phyloP scores from a whole-genome alignment of 53 echinoderm and acorn worm genomes.

The Temnopleurus reevesii region DNA sequence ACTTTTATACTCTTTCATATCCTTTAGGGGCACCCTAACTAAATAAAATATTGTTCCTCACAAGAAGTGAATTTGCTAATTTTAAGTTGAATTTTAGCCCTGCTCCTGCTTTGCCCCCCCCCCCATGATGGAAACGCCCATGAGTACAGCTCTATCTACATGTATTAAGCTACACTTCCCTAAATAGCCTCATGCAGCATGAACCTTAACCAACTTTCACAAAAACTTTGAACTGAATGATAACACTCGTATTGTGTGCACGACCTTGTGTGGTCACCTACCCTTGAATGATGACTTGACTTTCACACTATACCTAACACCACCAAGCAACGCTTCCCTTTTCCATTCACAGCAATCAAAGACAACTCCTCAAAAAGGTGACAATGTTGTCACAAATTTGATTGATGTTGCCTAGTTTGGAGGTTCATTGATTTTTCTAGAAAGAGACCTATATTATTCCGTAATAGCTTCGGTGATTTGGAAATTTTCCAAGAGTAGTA shows the following conservation, averaged over 20 bases:
- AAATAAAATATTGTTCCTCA: too few relatives aligned
- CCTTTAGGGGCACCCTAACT: too few relatives aligned
- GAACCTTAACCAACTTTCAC: not conserved
- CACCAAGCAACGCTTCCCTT: not conserved
- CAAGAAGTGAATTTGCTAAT: too few relatives aligned
- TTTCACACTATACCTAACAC: not conserved
- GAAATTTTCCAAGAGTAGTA: too few relatives aligned
- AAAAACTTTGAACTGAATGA: not conserved
- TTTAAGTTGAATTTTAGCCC: too few relatives aligned
- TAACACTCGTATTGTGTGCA: not conserved
- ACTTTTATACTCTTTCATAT: too few relatives aligned
- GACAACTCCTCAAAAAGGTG: not conserved
- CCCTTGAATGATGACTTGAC: slow-evolving; percentile 1
- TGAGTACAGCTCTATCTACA: too few relatives aligned
- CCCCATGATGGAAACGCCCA: too few relatives aligned
- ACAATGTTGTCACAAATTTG: not conserved
- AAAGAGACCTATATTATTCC: not conserved
- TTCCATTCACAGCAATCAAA: not conserved
- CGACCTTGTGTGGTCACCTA: slow-evolving; percentile 3
- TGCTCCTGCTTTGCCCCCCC: too few relatives aligned
- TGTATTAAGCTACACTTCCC: too few relatives aligned
- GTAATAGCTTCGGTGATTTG: not conserved
- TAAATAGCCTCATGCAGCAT: not conserved
- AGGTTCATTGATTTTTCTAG: not conserved
- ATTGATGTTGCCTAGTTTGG: not conserved